Percentiles rank a stretch among this genome's conserved stretches.
Conservation (phyloP, 2,888 invertebrate species). For the Caenorhabditis virilis region DNA sequence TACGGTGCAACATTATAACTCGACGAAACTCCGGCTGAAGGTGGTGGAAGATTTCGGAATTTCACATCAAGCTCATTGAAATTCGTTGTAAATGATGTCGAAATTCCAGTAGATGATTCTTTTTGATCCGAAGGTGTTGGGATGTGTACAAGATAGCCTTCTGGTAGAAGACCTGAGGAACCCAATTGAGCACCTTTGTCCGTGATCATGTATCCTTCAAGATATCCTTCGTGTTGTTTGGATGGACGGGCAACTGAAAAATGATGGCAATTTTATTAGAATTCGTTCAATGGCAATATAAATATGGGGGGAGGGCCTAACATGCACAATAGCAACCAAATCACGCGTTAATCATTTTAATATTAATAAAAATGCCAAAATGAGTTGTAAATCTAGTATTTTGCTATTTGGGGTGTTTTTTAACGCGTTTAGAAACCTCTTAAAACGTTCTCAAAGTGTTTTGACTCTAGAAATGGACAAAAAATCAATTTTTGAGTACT, state of each 20-base stretch:
- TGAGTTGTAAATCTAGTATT: too few relatives aligned
- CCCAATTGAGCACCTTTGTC: constrained; percentile 19
- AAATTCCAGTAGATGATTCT: constrained; percentile 12
- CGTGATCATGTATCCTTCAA: constrained; percentile 21
- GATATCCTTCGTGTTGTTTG: constrained; percentile 11
- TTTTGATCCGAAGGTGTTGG: not conserved
- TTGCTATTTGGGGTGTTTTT: too few relatives aligned
- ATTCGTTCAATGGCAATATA: too few relatives aligned
- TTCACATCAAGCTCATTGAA: constrained; percentile 34
- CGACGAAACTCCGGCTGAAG: not conserved
- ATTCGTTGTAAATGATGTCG: constrained; percentile 45
- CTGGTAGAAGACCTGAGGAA: constrained; percentile 6
- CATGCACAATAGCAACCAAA: too few relatives aligned
- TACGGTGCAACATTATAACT: constrained; percentile 39
- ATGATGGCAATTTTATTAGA: too few relatives aligned
- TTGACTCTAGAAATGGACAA: too few relatives aligned
- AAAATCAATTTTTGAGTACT: too few relatives aligned
- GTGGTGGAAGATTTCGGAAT: constrained; percentile 17
- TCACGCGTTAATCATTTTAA: too few relatives aligned
- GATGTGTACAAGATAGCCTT: not conserved
- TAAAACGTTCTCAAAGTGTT: too few relatives aligned
- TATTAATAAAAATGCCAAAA: too few relatives aligned
- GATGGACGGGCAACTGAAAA: constrained; percentile 18
- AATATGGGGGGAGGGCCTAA: too few relatives aligned
- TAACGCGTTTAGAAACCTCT: too few relatives aligned